Percentiles rank a stretch among this genome's conserved stretches.
Conservation (phyloP, 2,888 invertebrate species). For the Auanema freiburgensis region DNA sequence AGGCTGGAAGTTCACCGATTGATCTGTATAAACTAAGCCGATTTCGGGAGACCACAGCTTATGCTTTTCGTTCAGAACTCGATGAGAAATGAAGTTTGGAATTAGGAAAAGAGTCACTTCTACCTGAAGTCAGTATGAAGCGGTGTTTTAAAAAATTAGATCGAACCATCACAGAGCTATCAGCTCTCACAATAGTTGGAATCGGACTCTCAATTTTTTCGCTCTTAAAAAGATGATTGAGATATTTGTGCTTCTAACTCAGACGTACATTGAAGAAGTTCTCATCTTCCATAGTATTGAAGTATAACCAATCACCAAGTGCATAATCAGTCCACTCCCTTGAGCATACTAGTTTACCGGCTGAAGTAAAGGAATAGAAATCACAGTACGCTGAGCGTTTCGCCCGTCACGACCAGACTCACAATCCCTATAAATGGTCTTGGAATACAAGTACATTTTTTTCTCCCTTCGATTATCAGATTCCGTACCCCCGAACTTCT, state of each 20-base stretch:
- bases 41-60: slow-evolving; percentile 22
- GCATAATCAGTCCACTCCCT: slow-evolving; percentile 15
- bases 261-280: not conserved
- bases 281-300: slow-evolving; percentile 10
- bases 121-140: slow-evolving; percentile 5
- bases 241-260: not conserved
- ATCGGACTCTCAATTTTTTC: not conserved
- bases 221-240: not conserved
- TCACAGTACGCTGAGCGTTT: not conserved
- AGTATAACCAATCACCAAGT: slow-evolving; percentile 16
- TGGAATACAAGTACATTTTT: slow-evolving; percentile 14
- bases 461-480: slow-evolving; percentile 4
- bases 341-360: slow-evolving; percentile 18
- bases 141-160: not conserved
- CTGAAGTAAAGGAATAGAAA: slow-evolving; percentile 5
- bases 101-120: slow-evolving; percentile 9
- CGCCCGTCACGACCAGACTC: not conserved
- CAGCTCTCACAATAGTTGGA: not conserved
- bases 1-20: not conserved
- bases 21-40: slow-evolving; percentile 1
- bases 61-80: not conserved
- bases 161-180: not conserved
- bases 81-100: slow-evolving; percentile 8
- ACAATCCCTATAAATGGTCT: slow-evolving; percentile 13
- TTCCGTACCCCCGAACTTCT: slow-evolving; percentile 15